These are phyloP conservation scores for Cinclus cinclus DNA, from an alignment of 2,113 vertebrate species.

Conservation along the genomic window DNA sequence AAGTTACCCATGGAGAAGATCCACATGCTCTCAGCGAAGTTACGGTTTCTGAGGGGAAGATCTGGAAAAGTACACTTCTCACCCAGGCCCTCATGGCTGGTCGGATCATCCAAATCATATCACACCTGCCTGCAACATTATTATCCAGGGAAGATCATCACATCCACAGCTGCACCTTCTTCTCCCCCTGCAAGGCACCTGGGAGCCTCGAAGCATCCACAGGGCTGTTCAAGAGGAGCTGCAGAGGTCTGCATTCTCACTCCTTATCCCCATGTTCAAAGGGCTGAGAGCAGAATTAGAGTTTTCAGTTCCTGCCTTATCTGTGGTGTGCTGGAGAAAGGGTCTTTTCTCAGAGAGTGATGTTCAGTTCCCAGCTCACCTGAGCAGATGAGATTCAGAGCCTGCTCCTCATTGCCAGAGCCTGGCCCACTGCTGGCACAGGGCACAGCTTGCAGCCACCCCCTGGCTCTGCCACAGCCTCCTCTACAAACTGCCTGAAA, in stretches of 20 bases:
- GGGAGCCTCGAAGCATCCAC: not conserved
- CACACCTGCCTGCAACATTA: not conserved
- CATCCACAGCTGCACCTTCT: not conserved
- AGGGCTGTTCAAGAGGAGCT: not conserved
- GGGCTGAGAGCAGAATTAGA: not conserved
- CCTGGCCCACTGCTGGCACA: not conserved
- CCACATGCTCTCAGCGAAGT: accelerated
- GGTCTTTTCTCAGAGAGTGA: not conserved
- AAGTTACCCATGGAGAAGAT: not conserved
- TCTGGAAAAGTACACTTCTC: not conserved
- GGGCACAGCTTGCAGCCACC: not conserved
- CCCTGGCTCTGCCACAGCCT: not conserved
- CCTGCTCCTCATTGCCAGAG: not conserved
- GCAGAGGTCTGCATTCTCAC: not conserved
- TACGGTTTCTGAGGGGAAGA: not conserved
- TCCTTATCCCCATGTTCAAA: not conserved
- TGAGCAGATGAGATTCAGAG: not conserved
- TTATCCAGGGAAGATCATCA: not conserved
- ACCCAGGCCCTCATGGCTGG: not conserved
- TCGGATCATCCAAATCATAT: not conserved
- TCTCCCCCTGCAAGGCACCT: not conserved
- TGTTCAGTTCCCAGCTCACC: not conserved
- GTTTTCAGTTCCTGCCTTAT: not conserved
- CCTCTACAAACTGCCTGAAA: not conserved
- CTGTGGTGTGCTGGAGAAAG: not conserved